These are phyloP conservation scores for Arion vulgaris DNA, from an alignment of 1,140 invertebrate species.

Conservation along the genomic window DNA sequence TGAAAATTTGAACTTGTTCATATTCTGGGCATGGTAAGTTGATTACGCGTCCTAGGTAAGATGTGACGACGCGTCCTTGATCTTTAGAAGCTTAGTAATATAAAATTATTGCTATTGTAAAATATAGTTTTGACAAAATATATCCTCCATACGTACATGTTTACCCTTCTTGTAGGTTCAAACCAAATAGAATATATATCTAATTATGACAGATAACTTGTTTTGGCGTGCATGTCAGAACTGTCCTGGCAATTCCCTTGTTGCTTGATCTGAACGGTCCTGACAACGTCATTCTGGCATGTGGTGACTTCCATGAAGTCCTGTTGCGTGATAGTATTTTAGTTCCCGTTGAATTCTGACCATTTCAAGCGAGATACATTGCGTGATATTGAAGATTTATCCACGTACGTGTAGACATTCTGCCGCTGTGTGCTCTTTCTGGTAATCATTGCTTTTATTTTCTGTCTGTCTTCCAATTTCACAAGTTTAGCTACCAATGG, in stretches of 20 bases:
- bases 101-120: too few species aligned
- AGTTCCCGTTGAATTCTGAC: not conserved
- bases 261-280: not conserved
- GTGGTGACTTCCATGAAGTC: not conserved
- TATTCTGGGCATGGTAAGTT: too few species aligned
- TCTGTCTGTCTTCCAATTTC: too few species aligned
- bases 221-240: not conserved
- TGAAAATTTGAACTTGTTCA: too few species aligned
- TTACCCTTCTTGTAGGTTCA: too few species aligned
- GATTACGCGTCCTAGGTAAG: too few species aligned
- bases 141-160: too few species aligned
- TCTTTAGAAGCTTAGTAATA: too few species aligned
- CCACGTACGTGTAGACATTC: conserved; percentile 2
- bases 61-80: too few species aligned
- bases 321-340: conserved; percentile 1
- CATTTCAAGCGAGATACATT: not conserved
- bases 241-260: not conserved
- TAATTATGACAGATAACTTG: not conserved
- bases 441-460: not conserved
- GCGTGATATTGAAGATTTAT: not conserved
- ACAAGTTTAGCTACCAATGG: not conserved
- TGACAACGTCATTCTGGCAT: not conserved
- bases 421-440: not conserved
- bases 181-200: not conserved
- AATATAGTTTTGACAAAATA: too few species aligned